Evolutionary conservation across 2,888 invertebrate species (phyloP).

Genomic region (Euzophera pinguis): DNA sequence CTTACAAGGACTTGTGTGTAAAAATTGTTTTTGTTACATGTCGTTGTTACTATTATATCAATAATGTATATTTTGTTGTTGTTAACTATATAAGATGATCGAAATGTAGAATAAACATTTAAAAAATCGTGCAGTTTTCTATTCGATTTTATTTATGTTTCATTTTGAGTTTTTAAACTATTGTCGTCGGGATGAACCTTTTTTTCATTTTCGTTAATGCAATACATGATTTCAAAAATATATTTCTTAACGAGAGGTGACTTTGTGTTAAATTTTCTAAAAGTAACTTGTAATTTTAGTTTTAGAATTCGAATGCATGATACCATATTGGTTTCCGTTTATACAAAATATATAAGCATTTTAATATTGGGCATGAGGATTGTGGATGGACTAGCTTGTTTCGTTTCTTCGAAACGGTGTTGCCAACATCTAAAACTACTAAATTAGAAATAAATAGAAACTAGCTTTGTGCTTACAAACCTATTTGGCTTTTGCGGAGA

Average conservation of each 20-base stretch:
- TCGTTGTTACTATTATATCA: conserved; percentile 69
- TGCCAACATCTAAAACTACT: conserved; percentile 27
- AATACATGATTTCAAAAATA: no score
- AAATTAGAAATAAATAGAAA: conserved; percentile 36
- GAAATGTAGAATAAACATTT: conserved; percentile 72
- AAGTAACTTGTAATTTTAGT: no score
- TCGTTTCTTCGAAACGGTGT: conserved; percentile 17
- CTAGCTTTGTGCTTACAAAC: conserved; percentile 44
- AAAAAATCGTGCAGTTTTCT: conserved; percentile 20
- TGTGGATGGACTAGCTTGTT: conserved; percentile 3
- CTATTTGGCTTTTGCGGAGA: conserved; percentile 34
- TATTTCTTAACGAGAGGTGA: no score
- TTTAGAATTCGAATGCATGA: no score
- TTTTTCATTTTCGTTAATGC: no score
- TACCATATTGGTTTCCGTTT: neutral
- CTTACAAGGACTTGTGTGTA: conserved; percentile 52
- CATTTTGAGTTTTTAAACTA: no score
- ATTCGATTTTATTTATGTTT: no score
- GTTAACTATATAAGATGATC: conserved; percentile 73
- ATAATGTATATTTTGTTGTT: conserved; percentile 75
- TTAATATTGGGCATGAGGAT: conserved; percentile 3
- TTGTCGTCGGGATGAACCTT: no score
- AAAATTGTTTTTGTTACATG: conserved; percentile 52
- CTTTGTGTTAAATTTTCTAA: no score
- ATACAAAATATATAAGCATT: neutral